Conservation (phyloP, 2,888 invertebrate species). For the Prenolepis imparis region DNA sequence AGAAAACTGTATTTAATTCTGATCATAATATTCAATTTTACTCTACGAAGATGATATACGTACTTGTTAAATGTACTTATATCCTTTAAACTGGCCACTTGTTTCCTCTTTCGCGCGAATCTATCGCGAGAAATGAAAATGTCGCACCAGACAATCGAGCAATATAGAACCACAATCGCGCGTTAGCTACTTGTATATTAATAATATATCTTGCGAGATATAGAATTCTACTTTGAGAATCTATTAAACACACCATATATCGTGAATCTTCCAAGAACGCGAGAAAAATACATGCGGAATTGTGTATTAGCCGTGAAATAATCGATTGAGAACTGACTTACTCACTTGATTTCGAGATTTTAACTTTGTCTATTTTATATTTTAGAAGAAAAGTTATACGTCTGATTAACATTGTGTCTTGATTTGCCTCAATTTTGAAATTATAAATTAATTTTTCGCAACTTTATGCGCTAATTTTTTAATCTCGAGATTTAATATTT, state of each 20-base stretch:
- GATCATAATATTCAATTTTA: not conserved
- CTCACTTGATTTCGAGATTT: not conserved
- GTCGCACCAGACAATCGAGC: not conserved
- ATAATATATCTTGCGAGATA: not conserved
- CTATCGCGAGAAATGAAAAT: not conserved
- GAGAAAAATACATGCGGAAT: slow-evolving; percentile 10
- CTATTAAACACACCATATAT: slow-evolving; percentile 12
- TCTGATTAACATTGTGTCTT: not conserved
- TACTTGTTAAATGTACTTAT: not conserved
- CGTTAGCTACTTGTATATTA: not conserved
- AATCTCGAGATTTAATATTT: not conserved
- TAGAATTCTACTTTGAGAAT: slow-evolving; percentile 1
- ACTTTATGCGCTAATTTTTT: not conserved
- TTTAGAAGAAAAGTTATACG: not conserved
- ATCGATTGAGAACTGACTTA: not conserved
- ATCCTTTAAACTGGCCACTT: not conserved
- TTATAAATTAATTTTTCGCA: not conserved
- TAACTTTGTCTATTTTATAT: not conserved
- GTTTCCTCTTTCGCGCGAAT: not conserved
- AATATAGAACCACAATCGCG: not conserved
- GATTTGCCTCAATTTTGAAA: not conserved
- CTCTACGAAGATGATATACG: not conserved
- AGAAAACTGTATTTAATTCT: not conserved
- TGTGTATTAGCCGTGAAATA: not conserved
- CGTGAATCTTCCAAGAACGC: not conserved